Base-by-base conservation (phyloP, 2,113 vertebrate genomes). In the Brachyistius frenatus region DNA sequence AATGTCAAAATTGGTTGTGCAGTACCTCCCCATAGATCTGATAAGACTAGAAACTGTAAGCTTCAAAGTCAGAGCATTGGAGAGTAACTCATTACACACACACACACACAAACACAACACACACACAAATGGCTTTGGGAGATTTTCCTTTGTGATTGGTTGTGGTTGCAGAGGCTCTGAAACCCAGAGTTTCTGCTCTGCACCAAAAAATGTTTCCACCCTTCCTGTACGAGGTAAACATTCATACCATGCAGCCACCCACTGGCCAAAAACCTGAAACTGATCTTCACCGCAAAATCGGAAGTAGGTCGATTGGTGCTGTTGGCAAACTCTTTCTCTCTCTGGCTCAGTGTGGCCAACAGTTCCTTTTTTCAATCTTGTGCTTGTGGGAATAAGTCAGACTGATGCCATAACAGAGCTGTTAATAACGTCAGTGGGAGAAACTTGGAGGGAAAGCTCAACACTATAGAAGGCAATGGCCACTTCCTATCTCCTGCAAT, bases 291-390 rank as follows among this genome's bases (percentile, higher is more conserved):
- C 66, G n/a, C 76, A 72, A 83, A 83, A 90, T 79, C 54, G 63
- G 84, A 92, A 88, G 77, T 88, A 85, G 86, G 86, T 89, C 90
- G 47, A 62, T 71, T 73, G 70, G 77, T 62, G 74, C 78, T 81
- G 60, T 75, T 88, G 83, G 83, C 80, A 60, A 85, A 85, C 68
- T 61, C 50, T 39, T 73, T 60, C 73, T 55, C 61, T 15, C 58
- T 65, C 35, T 74, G 37, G 68, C 49, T 84, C 61, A 56, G 78
- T 32, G 67, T 79, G 83, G 68, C 78, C 80, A 75, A 86, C 58
- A 35, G 71, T 73, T 75, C 81, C 65, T 75, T 87, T 87, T 86
- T 85, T 86, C 60, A 77, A 79, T 56, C 62, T 50, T 54, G 52
- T 58, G 70, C 75, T 79, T 78, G 66, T 80, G 79, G 85, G 79